Evolutionary conservation across 2,113 vertebrate genomes (phyloP).

Genomic region (Elachura formosa): DNA sequence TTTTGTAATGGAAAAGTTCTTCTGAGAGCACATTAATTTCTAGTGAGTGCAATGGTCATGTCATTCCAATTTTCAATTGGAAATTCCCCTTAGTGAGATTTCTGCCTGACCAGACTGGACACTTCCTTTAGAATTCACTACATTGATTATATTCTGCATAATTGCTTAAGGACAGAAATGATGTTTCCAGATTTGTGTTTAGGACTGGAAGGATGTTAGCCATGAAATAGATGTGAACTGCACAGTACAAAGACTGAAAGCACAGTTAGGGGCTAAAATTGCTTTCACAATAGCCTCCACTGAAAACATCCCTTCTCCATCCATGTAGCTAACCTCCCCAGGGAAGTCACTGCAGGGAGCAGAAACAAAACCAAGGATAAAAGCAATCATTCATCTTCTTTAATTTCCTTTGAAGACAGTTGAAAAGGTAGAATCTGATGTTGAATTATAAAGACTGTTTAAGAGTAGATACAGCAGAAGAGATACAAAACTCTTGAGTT

Average conservation of each 20-base stretch:
- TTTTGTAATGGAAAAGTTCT: not conserved
- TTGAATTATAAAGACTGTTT: not conserved
- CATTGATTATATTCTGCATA: not conserved
- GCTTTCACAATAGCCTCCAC: not conserved
- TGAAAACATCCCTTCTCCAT: not conserved
- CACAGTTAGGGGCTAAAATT: not conserved
- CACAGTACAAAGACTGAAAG: not conserved
- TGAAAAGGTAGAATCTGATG: not conserved
- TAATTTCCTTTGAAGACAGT: not conserved
- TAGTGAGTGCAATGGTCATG: not conserved
- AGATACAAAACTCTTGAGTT: not conserved
- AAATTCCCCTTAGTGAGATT: not conserved
- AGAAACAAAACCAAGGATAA: not conserved
- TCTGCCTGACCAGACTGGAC: not conserved
- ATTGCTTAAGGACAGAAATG: not conserved
- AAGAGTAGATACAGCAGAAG: not conserved
- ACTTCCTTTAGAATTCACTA: not conserved
- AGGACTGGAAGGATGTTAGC: not conserved
- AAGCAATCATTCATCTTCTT: not conserved
- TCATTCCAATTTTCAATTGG: too few relatives aligned
- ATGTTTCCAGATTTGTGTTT: not conserved
- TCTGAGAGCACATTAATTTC: not conserved
- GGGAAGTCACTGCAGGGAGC: not conserved
- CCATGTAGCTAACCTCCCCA: not conserved
- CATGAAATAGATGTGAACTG: not conserved